Percentiles rank a stretch among this genome's conserved stretches.
phyloP scores from a whole-genome alignment of 1,140 invertebrate species.

The Caerostris extrusa region DNA sequence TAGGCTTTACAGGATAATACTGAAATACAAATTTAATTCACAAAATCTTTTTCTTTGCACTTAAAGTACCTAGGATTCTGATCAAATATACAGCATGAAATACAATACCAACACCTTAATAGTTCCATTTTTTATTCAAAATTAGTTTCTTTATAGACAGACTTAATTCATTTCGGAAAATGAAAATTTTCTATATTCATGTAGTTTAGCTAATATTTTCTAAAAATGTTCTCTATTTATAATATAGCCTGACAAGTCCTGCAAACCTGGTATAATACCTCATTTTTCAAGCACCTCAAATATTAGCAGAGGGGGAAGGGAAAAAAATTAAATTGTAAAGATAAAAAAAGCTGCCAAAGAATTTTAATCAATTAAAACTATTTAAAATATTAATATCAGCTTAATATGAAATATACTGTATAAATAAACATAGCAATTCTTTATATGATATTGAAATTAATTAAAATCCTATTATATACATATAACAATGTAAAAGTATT shows the following conservation, averaged over 20 bases:
- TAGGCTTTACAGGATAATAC: conserved; percentile 75
- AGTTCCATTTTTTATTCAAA: conserved; percentile 37
- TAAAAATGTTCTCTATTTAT: conserved; percentile 46
- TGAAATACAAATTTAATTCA: conserved; percentile 72
- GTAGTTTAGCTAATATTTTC: conserved; percentile 55
- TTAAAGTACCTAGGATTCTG: conserved; percentile 70
- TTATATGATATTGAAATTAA: too few relatives aligned
- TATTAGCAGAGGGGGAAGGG: background rate
- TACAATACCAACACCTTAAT: conserved; percentile 61
- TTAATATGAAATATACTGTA: too few relatives aligned
- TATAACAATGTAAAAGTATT: too few relatives aligned
- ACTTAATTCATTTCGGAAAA: conserved; percentile 55
- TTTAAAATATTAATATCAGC: too few relatives aligned
- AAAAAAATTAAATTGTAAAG: background rate
- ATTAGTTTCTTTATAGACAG: conserved; percentile 52
- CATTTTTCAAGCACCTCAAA: conserved; percentile 49
- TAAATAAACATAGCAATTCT: too few relatives aligned
- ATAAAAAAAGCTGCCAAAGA: background rate
- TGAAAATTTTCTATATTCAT: conserved; percentile 63
- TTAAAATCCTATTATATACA: too few relatives aligned
- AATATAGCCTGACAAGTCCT: conserved; percentile 75
- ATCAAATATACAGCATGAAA: conserved; percentile 67
- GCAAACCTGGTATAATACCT: conserved; percentile 59
- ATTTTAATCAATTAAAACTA: background rate
- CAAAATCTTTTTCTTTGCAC: conserved; percentile 72